phyloP scores from a whole-genome alignment of 2,888 invertebrate genomes.

The Pherbina coryleti region DNA sequence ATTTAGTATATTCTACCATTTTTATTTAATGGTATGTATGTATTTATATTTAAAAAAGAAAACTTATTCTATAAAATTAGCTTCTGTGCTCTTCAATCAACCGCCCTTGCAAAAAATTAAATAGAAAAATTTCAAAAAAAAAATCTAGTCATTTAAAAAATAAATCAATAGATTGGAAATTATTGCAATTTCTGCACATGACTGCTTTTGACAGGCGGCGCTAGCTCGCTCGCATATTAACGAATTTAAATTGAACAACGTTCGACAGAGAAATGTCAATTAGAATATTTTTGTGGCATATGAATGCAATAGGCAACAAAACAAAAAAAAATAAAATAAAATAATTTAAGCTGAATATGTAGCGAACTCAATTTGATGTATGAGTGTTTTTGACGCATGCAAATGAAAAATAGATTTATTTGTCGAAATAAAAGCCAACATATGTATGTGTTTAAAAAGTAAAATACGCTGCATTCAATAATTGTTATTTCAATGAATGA shows the following conservation, averaged over 20 bases:
- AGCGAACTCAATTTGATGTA: no score
- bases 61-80: neutral
- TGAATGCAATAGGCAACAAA: neutral
- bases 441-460: no score
- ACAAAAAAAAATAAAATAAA: neutral
- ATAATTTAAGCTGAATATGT: no score
- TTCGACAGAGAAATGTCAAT: neutral
- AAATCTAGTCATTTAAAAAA: neutral
- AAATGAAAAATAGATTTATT: no score
- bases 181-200: slow-evolving; percentile 5
- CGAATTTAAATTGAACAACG: neutral
- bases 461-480: no score
- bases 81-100: neutral
- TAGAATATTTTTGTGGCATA: neutral
- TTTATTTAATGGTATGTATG: neutral
- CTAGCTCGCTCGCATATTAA: neutral
- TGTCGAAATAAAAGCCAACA: no score
- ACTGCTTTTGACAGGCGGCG: neutral
- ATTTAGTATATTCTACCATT: neutral
- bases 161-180: slow-evolving; percentile 6
- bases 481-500: no score
- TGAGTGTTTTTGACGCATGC: no score
- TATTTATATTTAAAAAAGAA: neutral
- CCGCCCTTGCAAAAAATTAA: no score
- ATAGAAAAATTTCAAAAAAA: neutral